Percentiles rank a stretch among this genome's conserved stretches.
These are phyloP conservation scores for Lethenteron reissneri DNA, from an alignment of 2,113 vertebrate genomes.

Conservation along the genomic window DNA sequence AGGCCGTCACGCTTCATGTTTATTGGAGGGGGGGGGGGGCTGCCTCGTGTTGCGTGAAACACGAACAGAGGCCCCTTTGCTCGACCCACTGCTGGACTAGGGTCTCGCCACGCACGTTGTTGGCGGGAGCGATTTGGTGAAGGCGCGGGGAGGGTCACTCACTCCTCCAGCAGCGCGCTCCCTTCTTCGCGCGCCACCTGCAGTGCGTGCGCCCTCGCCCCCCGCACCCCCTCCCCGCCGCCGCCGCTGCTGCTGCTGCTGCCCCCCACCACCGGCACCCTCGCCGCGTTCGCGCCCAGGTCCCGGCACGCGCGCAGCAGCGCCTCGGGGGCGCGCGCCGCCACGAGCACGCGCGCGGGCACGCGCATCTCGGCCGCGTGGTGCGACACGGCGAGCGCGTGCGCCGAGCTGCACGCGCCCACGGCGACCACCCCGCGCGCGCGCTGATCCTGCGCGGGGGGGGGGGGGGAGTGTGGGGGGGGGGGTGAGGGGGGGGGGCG, in stretches of 20 bases:
- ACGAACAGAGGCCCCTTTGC: no score
- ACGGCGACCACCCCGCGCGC: no score
- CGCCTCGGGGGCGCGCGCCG: slow-evolving; percentile 25
- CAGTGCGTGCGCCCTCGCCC: slow-evolving; percentile 38
- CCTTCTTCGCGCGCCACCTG: slow-evolving; percentile 43
- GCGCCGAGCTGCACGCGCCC: no score
- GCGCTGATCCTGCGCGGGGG: no score
- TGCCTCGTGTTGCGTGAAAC: no score
- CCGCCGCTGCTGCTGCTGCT: slow-evolving; percentile 26
- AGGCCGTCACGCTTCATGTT: no score
- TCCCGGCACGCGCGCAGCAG: slow-evolving; percentile 43
- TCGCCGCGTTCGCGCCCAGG: slow-evolving; percentile 28
- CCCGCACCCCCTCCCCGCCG: slow-evolving; percentile 10
- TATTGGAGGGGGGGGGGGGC: no score
- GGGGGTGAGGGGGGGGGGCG: no score
- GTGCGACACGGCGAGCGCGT: slow-evolving; percentile 39
- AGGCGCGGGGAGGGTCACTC: slow-evolving; percentile 16
- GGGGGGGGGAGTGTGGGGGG: no score
- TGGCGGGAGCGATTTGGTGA: no score
- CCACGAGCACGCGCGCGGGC: slow-evolving; percentile 49
- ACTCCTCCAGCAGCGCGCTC: slow-evolving; percentile 64
- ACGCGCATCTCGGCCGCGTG: slow-evolving; percentile 41
- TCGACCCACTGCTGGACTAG: no score
- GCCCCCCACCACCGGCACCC: slow-evolving; percentile 31
- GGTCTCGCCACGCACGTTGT: no score